phyloP scores from a whole-genome alignment of 2,113 vertebrate genomes.

The Macquaria australasica region DNA sequence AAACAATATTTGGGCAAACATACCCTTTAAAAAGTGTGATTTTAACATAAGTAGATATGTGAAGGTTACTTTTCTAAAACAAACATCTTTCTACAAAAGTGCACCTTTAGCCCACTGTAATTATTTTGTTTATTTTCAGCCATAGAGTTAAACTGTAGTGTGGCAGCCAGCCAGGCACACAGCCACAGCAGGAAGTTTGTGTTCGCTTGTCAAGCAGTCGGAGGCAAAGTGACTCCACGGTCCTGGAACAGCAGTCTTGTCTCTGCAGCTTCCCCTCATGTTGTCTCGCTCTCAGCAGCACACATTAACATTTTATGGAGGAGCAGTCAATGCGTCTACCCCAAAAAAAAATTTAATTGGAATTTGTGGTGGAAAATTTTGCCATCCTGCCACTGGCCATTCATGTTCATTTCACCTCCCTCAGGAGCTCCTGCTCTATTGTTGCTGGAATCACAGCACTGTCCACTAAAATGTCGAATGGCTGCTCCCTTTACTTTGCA shows the following conservation, averaged over 20 bases:
- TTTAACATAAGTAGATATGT: background rate
- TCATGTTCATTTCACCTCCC: constrained; percentile 50
- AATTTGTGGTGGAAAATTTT: constrained; percentile 41
- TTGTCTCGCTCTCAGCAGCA: constrained; percentile 55
- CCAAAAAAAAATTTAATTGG: constrained; percentile 26
- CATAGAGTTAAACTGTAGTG: constrained; percentile 26
- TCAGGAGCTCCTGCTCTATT: constrained; percentile 44
- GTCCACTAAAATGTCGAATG: constrained; percentile 64
- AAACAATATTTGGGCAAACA: background rate
- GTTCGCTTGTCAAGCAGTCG: constrained; percentile 75
- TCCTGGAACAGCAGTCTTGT: constrained; percentile 68
- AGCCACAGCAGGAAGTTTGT: constrained; percentile 67
- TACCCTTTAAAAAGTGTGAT: background rate
- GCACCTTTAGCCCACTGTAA: background rate
- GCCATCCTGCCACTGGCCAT: constrained; percentile 44
- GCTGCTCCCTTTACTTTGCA: constrained; percentile 64
- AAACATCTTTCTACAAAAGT: constrained; percentile 11
- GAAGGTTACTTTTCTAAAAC: constrained; percentile 18
- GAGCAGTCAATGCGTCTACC: constrained; percentile 32
- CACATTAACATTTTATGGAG: constrained; percentile 66
- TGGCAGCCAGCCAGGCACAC: constrained; percentile 44
- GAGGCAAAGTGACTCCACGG: constrained; percentile 65
- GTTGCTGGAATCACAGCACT: constrained; percentile 54
- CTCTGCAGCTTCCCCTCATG: constrained; percentile 69
- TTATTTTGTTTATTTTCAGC: constrained; percentile 44